Evolutionary conservation across 2,113 vertebrate genomes (phyloP).

Genomic region (Takifugu flavidus): DNA sequence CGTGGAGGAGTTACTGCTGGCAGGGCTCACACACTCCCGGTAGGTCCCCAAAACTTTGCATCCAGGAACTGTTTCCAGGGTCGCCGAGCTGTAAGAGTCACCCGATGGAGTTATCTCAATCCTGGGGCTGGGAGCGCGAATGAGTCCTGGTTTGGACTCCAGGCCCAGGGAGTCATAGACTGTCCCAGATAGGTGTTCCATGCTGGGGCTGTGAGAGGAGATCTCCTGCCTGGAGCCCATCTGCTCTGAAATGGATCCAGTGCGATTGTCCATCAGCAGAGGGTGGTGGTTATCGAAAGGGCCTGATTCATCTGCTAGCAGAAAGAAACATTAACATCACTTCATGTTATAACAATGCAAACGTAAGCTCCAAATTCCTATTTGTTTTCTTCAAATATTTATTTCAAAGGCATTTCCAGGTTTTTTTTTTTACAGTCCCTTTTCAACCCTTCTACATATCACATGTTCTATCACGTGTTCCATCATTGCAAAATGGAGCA

Average conservation of each 20-base stretch:
- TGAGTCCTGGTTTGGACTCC: slow-evolving; percentile 69
- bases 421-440: neutral
- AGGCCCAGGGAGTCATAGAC: slow-evolving; percentile 29
- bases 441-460: neutral
- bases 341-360: neutral
- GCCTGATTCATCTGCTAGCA: slow-evolving; percentile 61
- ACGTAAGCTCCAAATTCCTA: neutral
- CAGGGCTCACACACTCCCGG: slow-evolving; percentile 95
- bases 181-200: slow-evolving; percentile 61
- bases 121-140: slow-evolving; percentile 85
- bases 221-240: slow-evolving; percentile 67
- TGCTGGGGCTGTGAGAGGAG: slow-evolving; percentile 39
- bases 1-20: slow-evolving; percentile 94
- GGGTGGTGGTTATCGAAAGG: slow-evolving; percentile 74
- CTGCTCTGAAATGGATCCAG: slow-evolving; percentile 75
- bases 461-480: too few species aligned
- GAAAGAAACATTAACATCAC: neutral
- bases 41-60: slow-evolving; percentile 75
- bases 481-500: too few species aligned
- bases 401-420: neutral
- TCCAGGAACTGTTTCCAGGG: slow-evolving; percentile 74
- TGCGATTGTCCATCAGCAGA: slow-evolving; percentile 78
- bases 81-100: slow-evolving; percentile 82
- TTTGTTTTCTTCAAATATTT: neutral
- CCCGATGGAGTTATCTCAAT: slow-evolving; percentile 97